A percentile compares a stretch with the other conserved stretches of the same genome.
phyloP scores from a whole-genome alignment of 1,140 invertebrate species.

The Myzus persicae region DNA sequence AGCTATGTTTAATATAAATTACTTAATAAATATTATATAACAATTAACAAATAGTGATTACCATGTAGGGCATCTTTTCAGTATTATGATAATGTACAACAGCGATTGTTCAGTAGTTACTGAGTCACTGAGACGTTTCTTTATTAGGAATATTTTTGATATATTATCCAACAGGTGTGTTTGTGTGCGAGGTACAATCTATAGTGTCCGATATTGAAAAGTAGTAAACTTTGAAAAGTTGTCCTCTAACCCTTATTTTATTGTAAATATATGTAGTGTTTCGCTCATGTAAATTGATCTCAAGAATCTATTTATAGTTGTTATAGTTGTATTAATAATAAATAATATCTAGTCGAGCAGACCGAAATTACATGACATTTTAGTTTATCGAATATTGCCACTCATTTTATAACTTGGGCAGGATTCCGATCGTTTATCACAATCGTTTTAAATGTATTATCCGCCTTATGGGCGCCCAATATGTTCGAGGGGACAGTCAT shows the following conservation, averaged over 20 bases:
- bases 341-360: background rate
- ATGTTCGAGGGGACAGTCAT: background rate
- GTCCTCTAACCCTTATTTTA: background rate
- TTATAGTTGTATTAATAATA: background rate
- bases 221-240: background rate
- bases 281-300: background rate
- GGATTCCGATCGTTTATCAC: background rate
- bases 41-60: background rate
- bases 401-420: background rate
- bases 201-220: background rate
- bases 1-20: background rate
- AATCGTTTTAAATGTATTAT: conserved; percentile 1
- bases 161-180: background rate
- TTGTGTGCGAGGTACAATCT: background rate
- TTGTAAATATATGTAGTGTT: background rate
- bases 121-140: background rate
- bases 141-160: background rate
- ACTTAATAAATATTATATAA: too few species aligned
- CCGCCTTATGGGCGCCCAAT: background rate
- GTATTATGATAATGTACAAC: background rate
- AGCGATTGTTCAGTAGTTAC: background rate
- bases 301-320: background rate
- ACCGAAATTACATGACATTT: background rate
- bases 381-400: background rate
- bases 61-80: background rate